Evolutionary conservation across 2,888 invertebrate genomes (phyloP), one percentile per base, ranked within the genome.

Genomic region (Amaurobius ferox): DNA sequence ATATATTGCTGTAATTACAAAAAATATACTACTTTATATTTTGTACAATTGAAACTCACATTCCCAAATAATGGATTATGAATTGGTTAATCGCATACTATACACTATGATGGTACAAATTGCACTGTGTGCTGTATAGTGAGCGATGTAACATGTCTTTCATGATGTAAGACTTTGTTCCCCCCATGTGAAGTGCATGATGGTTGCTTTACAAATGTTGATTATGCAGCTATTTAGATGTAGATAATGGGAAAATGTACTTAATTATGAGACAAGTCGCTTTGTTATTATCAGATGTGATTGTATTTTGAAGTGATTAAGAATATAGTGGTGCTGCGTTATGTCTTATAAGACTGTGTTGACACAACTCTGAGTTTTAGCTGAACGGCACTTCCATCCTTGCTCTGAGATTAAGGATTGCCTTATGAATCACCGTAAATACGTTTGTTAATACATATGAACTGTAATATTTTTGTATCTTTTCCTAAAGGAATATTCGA

Each of bases 391-490:
- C 67, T 70, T 85, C 83, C 83, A 85, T 85, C 83, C 83, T 85
- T 55, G 30, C 71, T 62, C 62, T 64, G 72, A 85, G 83, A 85
- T 85, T 85, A 77, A 77, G 64, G 70, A 86, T 73, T 78, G 86
- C 86, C 86, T 86, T 86, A 83, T 72, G 72, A 77, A 55, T 73
- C 76, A 72, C 78, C 72, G 48, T 61, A 68, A 72, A 85, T 86
- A 86, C 86, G 86, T 86, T 86, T 86, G 86, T 86, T 78, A 79
- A 74, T 70, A 85, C 77, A 78, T 72, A 86, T 62, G 62, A 74
- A 86, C 79, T 86, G 78, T 85, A 85, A 79, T 86, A 86, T 86
- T 86, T 86, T 86, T 86, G 79, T 86, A 86, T 86, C 67, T 79
- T 86, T 86, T 86, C 78, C 73, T 74, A 78, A 83, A 74, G 76